Conservation (phyloP, 2,113 vertebrate species). For the Scortum barcoo region DNA sequence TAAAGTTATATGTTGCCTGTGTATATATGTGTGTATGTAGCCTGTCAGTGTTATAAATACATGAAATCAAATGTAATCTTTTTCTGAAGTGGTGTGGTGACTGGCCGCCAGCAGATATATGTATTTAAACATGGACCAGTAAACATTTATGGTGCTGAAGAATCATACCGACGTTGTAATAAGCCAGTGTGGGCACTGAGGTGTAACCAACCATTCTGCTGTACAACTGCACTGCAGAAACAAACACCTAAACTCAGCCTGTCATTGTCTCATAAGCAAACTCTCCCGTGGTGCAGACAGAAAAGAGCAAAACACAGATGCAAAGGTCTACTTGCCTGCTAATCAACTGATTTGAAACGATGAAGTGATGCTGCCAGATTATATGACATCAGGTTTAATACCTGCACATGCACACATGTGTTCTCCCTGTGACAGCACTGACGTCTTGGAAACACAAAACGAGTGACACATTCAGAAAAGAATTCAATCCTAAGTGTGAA, state of each 20-base stretch:
- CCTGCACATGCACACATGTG: neutral
- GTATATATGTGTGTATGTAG: no score
- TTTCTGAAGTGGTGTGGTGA: constrained; percentile 37
- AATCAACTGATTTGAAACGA: constrained; percentile 19
- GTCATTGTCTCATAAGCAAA: constrained; percentile 20
- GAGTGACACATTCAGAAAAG: constrained; percentile 39
- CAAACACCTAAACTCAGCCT: constrained; percentile 40
- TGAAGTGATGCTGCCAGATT: neutral
- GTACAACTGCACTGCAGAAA: constrained; percentile 31
- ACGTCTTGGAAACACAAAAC: constrained; percentile 30
- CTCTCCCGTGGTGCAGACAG: neutral
- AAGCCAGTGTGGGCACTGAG: constrained; percentile 25
- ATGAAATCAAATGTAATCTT: neutral
- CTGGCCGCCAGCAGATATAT: constrained; percentile 5
- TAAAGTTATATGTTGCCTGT: constrained; percentile 8
- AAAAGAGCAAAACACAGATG: neutral
- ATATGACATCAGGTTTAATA: neutral
- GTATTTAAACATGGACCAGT: constrained; percentile 37
- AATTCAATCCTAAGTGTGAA: constrained; percentile 45
- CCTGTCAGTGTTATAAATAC: constrained; percentile 38
- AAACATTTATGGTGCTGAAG: constrained; percentile 46
- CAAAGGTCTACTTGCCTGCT: neutral
- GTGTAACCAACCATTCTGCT: constrained; percentile 30
- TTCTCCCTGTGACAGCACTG: neutral
- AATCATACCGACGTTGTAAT: constrained; percentile 52